These are phyloP conservation scores for Aphelinus atriplicis DNA, from an alignment of 1,140 invertebrate genomes.

Conservation along the genomic window DNA sequence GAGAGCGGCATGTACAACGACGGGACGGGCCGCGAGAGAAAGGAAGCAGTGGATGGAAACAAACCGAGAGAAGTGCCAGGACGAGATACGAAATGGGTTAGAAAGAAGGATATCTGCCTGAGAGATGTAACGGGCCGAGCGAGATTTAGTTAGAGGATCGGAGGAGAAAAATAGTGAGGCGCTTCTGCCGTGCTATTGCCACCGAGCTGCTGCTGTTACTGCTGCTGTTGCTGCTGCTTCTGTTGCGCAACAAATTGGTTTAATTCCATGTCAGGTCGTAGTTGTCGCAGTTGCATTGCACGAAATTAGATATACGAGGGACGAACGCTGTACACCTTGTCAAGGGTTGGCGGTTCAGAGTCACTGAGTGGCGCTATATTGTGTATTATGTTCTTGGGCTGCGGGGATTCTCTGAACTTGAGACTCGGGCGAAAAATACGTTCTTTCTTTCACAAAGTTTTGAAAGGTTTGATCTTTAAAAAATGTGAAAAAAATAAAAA, in stretches of 20 bases:
- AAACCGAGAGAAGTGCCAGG: neutral
- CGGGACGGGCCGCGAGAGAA: neutral
- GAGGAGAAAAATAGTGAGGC: constrained; percentile 12
- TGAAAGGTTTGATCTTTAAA: too few relatives aligned
- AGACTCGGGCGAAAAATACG: too few relatives aligned
- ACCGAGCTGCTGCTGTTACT: neutral
- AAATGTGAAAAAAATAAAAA: too few relatives aligned
- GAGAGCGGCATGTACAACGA: neutral
- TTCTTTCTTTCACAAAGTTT: too few relatives aligned
- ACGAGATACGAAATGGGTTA: neutral
- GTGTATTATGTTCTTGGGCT: too few relatives aligned
- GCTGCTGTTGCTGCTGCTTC: neutral
- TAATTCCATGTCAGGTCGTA: constrained; percentile 10
- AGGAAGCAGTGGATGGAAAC: neutral
- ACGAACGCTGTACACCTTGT: too few relatives aligned
- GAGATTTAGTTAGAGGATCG: constrained; percentile 1
- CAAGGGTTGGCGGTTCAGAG: too few relatives aligned
- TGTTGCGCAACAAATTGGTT: constrained; percentile 34
- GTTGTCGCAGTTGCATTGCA: neutral
- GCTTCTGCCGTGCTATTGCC: neutral
- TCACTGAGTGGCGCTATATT: too few relatives aligned
- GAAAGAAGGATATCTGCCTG: too few relatives aligned
- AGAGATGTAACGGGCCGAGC: neutral
- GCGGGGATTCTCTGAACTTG: too few relatives aligned
- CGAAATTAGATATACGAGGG: neutral